phyloP scores from a whole-genome alignment of 2,113 vertebrate genomes.

The Tupaia tana region DNA sequence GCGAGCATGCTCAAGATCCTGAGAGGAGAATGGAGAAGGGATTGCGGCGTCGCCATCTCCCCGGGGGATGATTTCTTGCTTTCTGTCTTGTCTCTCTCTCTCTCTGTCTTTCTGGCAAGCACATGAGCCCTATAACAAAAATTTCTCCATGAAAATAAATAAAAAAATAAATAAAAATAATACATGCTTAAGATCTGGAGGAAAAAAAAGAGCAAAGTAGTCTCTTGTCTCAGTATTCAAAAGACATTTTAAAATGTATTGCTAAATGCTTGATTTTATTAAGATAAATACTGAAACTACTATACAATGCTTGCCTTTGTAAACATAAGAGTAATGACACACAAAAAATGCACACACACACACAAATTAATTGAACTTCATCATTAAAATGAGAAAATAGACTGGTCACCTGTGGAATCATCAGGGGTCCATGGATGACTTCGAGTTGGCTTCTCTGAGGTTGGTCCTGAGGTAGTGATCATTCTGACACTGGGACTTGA shows the following conservation, averaged over 20 bases:
- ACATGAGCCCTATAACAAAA: too few relatives aligned
- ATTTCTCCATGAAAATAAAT: too few relatives aligned
- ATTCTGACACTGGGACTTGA: slow-evolving; percentile 98
- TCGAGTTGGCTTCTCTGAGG: slow-evolving; percentile 92
- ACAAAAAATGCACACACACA: neutral
- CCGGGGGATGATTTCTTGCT: too few relatives aligned
- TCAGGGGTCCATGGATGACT: slow-evolving; percentile 93
- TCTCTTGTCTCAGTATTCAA: neutral
- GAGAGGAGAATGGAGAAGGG: too few relatives aligned
- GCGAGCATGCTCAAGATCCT: too few relatives aligned
- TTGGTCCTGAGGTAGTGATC: slow-evolving; percentile 93
- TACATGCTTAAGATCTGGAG: neutral
- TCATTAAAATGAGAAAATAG: neutral
- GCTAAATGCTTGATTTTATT: slow-evolving; percentile 17
- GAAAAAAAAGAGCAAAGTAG: neutral
- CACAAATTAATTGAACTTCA: neutral
- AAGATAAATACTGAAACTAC: slow-evolving; percentile 47
- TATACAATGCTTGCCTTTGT: neutral
- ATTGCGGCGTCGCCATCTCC: too few relatives aligned
- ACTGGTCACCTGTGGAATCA: slow-evolving; percentile 90
- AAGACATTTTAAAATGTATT: slow-evolving; percentile 36
- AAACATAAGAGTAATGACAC: neutral
- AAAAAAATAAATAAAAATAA: neutral
- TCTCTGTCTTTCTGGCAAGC: too few relatives aligned
- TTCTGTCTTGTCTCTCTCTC: too few relatives aligned